Evolutionary conservation across 2,888 invertebrate species (phyloP), one percentile per base, ranked within the genome.

Genomic region (Resseliella maxima): DNA sequence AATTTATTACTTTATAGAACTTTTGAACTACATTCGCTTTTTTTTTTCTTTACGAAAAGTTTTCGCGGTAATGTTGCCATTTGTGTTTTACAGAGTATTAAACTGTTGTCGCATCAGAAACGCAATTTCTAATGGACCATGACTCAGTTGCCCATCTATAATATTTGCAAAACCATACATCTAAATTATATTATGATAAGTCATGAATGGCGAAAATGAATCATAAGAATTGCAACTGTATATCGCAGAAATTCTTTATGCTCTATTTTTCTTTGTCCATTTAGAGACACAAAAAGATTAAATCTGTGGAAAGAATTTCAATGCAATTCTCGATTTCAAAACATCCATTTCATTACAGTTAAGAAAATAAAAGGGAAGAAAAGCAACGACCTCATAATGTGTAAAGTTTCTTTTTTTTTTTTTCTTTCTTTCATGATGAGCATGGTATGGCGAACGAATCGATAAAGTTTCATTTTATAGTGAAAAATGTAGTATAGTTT

Each of bases 391-490:
- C 72, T n/a, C 15, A 31, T 72, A 72, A 72, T 72, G 72, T 72
- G 72, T 0, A 72, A 72, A 72, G 72, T 72, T 72, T 31, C 10
- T 31, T 59, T 59, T n/a, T 50, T 50, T 50, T 50, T 50, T 41
- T 41, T 41, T 41, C 5, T 41, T 41, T 41, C 5, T 8, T 41
- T 8, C 12, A 41, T 24, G 24, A 59, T 24, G n/a, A 24, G 24
- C 59, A 18, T 59, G 24, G 59, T 24, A 24, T 24, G 10, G 72
- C 72, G n/a, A 72, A 31, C 72, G 31, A 72, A 72, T 72, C 72
- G 72, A 72, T 72, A 72, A 72, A 72, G 72, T 72, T 72, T 72
- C 72, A 72, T 72, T 72, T 72, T 72, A 15, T 59, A n/a, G 59
- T n/a, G 59, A 59, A 72, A 31, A 27, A 72, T 72, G 72, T n/a